Evolutionary conservation across 2,113 vertebrate species (phyloP), one percentile per base, ranked within the genome.

Genomic region (Axis porcinus): DNA sequence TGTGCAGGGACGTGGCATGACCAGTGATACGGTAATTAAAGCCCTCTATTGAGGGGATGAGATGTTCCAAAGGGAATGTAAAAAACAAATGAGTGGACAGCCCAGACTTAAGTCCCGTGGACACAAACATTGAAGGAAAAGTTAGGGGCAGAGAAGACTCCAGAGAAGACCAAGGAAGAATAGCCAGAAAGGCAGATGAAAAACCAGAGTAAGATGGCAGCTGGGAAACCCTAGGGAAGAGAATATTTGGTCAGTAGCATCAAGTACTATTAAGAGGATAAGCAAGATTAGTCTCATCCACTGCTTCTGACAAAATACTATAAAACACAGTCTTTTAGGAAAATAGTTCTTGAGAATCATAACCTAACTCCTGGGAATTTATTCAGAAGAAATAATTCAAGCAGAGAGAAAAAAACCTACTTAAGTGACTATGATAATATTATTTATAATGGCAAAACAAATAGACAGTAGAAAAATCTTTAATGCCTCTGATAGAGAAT

Each of bases 361-460:
- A 47, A 58, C 30, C 25, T 33, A 67, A 78, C 17, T 92, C 16
- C 86, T 60, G 3, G 23, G 25, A 89, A 92, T 96, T 50, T 74
- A 92, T 70, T 89, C 83, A 95, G 30, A 91, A 15, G 74, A 92
- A 96, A 92, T 52, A n/a, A 96, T 40, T 81, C 43, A 89, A 95
- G 36, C 28, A 10, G 17, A 86, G 30, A 33, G 45, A 36, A 93
- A 92, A 92, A 85, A 55, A n/a, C 7, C 21, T 64, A 27, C 25
- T 45, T 88, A 28, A 58, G 70, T n/a, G 89, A 92, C 55, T 70
- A 6, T 78, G n/a, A 60, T 86, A 55, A 40, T 89, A 86, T 86
- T 91, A 84, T 83, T 86, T 92, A 92, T 87, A 94, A 79, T 58
- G 30, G 21, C 50, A 83, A 74, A 36, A 70, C 82, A 93, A 54